Evolutionary conservation across 2,797 vertebrate species (phyloP).

Genomic region (Sorex maritimensis): DNA sequence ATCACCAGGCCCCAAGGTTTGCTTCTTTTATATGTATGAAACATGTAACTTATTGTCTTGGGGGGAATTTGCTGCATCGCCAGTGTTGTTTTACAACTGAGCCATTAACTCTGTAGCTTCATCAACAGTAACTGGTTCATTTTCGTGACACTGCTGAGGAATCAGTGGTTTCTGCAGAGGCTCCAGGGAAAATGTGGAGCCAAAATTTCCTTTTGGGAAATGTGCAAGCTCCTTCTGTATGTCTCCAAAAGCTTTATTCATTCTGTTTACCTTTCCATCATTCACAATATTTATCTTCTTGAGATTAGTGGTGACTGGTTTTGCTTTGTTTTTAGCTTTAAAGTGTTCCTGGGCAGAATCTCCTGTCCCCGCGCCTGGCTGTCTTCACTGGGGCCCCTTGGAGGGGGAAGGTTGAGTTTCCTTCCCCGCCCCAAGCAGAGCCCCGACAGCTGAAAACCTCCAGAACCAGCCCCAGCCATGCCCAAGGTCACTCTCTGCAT

Average conservation of each 20-base stretch:
- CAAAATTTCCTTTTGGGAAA: conserved; percentile 90
- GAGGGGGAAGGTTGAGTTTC: no score
- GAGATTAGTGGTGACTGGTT: conserved; percentile 94
- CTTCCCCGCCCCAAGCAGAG: no score
- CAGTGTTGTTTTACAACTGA: conserved; percentile 91
- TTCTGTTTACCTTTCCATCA: conserved; percentile 93
- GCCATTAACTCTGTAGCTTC: conserved; percentile 93
- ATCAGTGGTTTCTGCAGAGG: conserved; percentile 90
- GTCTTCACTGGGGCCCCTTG: no score
- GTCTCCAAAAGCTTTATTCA: conserved; percentile 95
- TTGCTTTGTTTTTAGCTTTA: conserved; percentile 94
- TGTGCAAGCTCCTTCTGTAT: conserved; percentile 94
- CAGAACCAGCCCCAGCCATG: no score
- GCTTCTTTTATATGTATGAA: conserved; percentile 86
- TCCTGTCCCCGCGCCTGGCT: no score
- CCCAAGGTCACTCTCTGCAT: no score
- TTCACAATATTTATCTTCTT: conserved; percentile 96
- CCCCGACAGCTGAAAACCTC: no score
- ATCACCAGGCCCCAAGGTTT: no score
- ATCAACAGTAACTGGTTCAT: conserved; percentile 82
- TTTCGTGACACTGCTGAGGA: conserved; percentile 87
- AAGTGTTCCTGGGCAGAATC: conserved; percentile 75
- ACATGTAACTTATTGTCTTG: conserved; percentile 84
- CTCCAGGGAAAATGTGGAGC: conserved; percentile 82
- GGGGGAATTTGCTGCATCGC: conserved; percentile 78